Base-by-base conservation (phyloP, 2,113 vertebrate species). In the Psammodynastes pulverulentus region DNA sequence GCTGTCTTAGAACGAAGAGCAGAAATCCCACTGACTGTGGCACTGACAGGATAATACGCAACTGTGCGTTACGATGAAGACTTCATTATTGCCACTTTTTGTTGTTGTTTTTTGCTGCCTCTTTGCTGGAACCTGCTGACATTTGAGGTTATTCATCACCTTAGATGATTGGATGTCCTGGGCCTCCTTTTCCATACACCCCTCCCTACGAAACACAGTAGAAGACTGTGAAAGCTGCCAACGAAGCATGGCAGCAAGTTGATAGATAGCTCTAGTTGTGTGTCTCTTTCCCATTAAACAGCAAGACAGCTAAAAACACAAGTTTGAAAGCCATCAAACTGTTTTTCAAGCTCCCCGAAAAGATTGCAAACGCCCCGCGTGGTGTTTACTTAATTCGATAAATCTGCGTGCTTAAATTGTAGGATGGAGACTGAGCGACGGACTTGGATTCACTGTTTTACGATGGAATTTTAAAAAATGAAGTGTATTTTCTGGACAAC, bases 391-490 rank as follows among this genome's bases (percentile, higher is more conserved):
- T 23, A 96, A 94, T 95, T 90, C 72, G 67, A 91, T 92, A 95
- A n/a, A 92, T 90, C 56, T 2, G 87, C 91, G n/a, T n/a, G n/a
- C 87, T 88, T 93, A 90, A 45, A 86, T 92, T 94, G 46, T 94
- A 92, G 94, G 96, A 95, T 95, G 88, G 96, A 97, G 96, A 94
- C 93, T 24, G 91, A 53, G 3, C 54, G 43, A 91, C 91, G 93
- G 95, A 96, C 96, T 96, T 96, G 93, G 90, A 2, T 96, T 95
- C 94, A 90, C 62, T 90, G 58, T 48, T 0, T 94, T 95, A 92
- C 94, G 96, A 95, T 95, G 97, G 97, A 96, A 95, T 97, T 97
- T 96, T 94, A 85, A 97, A 58, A 96, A 97, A 49, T 49, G 48
- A 49, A n/a, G 95, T 96, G 93, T 0, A 2, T 52, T 94, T 96